Base-by-base conservation (phyloP, 2,888 invertebrate species). In the Galerucella calmariensis region DNA sequence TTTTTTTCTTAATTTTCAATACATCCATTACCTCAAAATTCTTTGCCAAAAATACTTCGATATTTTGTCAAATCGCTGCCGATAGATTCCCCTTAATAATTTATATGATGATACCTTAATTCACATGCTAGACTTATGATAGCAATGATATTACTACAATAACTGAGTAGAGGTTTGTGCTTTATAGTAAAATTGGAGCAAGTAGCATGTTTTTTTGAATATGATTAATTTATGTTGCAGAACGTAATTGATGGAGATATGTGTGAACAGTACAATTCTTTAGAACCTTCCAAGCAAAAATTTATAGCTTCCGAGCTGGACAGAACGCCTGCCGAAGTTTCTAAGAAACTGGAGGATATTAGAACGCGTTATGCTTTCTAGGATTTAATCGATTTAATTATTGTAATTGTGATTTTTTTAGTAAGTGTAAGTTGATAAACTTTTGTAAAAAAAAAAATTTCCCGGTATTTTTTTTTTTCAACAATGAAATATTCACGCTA, bases 221-320 rank as follows among this genome's bases (percentile, higher is more conserved):
- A 20, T 20, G 46, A 35, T 35, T 44, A 27, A 44, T 72, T 77
- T 41, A 8, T 41, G 35, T 90, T 91, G 10, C 90, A 97, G 93
- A 98, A 97, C 89, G 97, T 99, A 1, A 95, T 99, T 80, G 99
- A 99, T 87, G 99, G 99, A 3, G 99, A 99, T 88, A 90, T 99
- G 66, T 99, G 99, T 87, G 99, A 99, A 88, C 98, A 99, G 89
- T 99, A 96, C 89, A 97, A 97, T 86, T 97, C 98, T 0, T 91
- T 99, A 84, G 99, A 99, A 82, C 92, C 94, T 0, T 89, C 91
- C 0, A 99, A 98, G 87, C 99, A 99, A 87, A 97, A 97, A 84
- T 94, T 94, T 78, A 98, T 99, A 75, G 94, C 98, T 0, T 92
- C 94, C 62, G 98, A 99, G 87, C 90, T 99, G 83, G 99, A 98